Evolutionary conservation across 2,797 vertebrate species (phyloP), one percentile per base, ranked within the genome.

Genomic region (Calcarius lapponicus): DNA sequence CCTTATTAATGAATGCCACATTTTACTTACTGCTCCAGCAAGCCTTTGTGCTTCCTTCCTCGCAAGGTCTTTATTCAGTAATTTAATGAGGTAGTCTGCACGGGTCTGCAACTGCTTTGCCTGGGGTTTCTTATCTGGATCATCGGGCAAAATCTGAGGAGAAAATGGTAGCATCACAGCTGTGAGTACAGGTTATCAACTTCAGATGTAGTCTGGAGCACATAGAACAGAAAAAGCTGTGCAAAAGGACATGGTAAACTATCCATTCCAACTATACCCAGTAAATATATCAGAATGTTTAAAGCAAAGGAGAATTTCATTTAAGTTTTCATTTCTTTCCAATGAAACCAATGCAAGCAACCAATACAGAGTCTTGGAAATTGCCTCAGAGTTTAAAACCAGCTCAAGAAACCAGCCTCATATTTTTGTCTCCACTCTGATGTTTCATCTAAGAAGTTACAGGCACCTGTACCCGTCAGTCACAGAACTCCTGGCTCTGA

Each of bases 61-160:
- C 93, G 99, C 98, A 96, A 99, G 98, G 94, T 99, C 99, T 97
- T 98, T 99, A 98, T 98, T 99, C 69, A 99, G 98, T 97, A 99
- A 97, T 98, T 99, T 99, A 98, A 99, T 99, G 99, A 99, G 99
- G 99, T 99, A 99, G 98, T 99, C 99, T 74, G 99, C 99, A 98
- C 99, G 98, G 26, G 99, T 99, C 98, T 99, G 99, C 43, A 99
- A 98, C 96, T 99, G 99, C 94, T 99, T 99, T 28, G 99, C 99
- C 97, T 99, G 99, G 56, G 99, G 99, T 95, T 99, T 99, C 97
- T 99, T 99, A 98, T 99, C 99, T 62, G 99, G 99, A 96, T 99
- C 99, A 80, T 99, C 99, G 92, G 99, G 99, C 81, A 99, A 98
- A 96, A 99, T 99, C 99, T 99, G 97, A 94, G 93, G 72, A 88